Percentiles rank a stretch among this genome's conserved stretches.
Conservation (phyloP, 2,888 invertebrate genomes). For the Neoscelio sp. region DNA sequence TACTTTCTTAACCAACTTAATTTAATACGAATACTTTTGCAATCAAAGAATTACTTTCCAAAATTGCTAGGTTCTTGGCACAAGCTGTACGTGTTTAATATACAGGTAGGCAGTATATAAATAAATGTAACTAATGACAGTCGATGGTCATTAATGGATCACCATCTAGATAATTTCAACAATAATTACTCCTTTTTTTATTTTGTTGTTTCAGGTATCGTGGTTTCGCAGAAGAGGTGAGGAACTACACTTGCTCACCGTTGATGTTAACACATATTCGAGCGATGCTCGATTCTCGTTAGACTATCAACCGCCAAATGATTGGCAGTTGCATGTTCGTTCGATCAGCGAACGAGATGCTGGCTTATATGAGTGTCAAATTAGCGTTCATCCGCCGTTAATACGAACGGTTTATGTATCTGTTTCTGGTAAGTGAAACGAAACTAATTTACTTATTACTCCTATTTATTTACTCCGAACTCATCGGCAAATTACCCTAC, state of each 20-base stretch:
- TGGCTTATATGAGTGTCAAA: conserved; percentile 92
- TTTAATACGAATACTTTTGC: no score
- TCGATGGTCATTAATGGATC: no score
- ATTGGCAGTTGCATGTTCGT: conserved; percentile 90
- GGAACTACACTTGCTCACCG: conserved; percentile 79
- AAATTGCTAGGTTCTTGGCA: no score
- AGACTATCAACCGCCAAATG: conserved; percentile 89
- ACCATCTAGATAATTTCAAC: background rate
- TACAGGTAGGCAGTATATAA: no score
- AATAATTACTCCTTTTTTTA: background rate
- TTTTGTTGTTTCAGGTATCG: conserved; percentile 71
- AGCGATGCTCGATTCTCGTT: conserved; percentile 87
- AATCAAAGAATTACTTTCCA: no score
- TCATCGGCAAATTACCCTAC: no score
- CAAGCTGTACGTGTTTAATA: no score
- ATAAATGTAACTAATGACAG: no score
- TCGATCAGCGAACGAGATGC: conserved; percentile 90
- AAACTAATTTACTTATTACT: background rate
- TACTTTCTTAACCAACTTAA: no score
- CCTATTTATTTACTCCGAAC: no score
- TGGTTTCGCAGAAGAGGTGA: conserved; percentile 80
- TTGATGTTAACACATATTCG: conserved; percentile 79
- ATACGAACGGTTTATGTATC: conserved; percentile 88
- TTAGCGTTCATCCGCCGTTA: conserved; percentile 90
- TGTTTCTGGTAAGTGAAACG: conserved; percentile 87